phyloP scores from a whole-genome alignment of 2,888 invertebrate species.

The Latrodectus elegans region DNA sequence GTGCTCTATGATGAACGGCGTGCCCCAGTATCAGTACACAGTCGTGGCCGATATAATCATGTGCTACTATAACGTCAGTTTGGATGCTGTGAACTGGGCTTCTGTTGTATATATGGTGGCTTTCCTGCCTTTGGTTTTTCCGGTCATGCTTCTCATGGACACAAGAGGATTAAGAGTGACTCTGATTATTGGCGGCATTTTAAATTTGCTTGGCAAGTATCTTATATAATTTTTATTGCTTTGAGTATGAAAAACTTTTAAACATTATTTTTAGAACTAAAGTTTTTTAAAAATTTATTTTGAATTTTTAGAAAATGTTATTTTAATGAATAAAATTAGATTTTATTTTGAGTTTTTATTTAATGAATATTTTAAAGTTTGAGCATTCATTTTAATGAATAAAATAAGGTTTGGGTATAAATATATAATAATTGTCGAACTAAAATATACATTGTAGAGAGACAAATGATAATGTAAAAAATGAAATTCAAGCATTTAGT shows the following conservation, averaged over 20 bases:
- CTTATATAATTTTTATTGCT: background rate
- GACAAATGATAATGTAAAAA: too few relatives aligned
- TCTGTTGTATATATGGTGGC: conserved; percentile 98
- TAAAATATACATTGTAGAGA: too few relatives aligned
- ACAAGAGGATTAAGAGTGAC: conserved; percentile 81
- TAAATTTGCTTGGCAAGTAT: conserved; percentile 75
- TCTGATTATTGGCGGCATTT: conserved; percentile 74
- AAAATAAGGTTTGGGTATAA: too few relatives aligned
- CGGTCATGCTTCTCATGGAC: conserved; percentile 96
- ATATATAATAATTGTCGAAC: too few relatives aligned
- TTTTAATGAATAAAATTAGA: too few relatives aligned
- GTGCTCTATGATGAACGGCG: conserved; percentile 91
- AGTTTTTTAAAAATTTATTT: background rate
- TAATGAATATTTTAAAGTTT: too few relatives aligned
- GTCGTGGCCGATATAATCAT: conserved; percentile 90
- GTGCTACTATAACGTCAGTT: conserved; percentile 76
- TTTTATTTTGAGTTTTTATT: too few relatives aligned
- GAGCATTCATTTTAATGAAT: too few relatives aligned
- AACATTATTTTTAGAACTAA: background rate
- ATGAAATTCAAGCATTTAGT: too few relatives aligned
- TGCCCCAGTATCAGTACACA: conserved; percentile 98
- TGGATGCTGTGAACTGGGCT: conserved; percentile 90
- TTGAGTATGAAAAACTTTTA: background rate
- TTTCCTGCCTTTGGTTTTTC: conserved; percentile 97
- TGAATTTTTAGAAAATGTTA: too few relatives aligned